These are phyloP conservation scores for Stenodema calcarata DNA, from an alignment of 2,888 invertebrate species.

Conservation along the genomic window DNA sequence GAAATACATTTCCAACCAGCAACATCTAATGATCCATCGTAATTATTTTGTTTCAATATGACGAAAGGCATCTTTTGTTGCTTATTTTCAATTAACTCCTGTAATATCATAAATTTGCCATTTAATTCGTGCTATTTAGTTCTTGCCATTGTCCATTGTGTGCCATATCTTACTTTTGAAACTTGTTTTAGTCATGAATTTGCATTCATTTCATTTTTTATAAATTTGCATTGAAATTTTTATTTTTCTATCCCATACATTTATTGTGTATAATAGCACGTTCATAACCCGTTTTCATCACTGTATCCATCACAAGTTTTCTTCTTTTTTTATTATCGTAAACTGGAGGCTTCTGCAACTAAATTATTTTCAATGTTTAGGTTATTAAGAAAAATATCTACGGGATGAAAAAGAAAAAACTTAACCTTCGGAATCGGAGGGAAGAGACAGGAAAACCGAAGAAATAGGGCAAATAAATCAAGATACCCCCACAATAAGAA, in stretches of 20 bases:
- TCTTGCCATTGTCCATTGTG: constrained; percentile 2
- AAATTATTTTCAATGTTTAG: constrained; percentile 55
- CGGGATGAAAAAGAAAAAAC: constrained; percentile 48
- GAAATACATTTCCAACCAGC: not conserved
- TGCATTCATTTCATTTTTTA: not conserved
- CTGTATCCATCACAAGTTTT: not conserved
- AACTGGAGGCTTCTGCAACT: constrained; percentile 20
- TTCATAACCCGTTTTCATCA: not conserved
- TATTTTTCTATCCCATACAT: not conserved
- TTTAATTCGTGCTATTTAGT: not conserved
- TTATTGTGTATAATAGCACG: not conserved
- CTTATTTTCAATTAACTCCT: not conserved
- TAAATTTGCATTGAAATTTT: not conserved
- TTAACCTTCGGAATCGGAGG: constrained; percentile 28
- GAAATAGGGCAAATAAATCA: constrained; percentile 46
- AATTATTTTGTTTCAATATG: not conserved
- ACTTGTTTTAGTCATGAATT: constrained; percentile 2
- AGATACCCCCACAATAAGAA: constrained; percentile 27
- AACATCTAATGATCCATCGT: not conserved
- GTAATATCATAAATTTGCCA: not conserved
- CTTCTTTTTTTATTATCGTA: not conserved
- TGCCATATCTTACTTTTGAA: not conserved
- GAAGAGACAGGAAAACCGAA: constrained; percentile 40
- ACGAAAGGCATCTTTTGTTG: not conserved
- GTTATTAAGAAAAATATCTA: constrained; percentile 53